Conservation (phyloP, 2,797 vertebrate genomes). For the Yasuhikotakia modesta region DNA sequence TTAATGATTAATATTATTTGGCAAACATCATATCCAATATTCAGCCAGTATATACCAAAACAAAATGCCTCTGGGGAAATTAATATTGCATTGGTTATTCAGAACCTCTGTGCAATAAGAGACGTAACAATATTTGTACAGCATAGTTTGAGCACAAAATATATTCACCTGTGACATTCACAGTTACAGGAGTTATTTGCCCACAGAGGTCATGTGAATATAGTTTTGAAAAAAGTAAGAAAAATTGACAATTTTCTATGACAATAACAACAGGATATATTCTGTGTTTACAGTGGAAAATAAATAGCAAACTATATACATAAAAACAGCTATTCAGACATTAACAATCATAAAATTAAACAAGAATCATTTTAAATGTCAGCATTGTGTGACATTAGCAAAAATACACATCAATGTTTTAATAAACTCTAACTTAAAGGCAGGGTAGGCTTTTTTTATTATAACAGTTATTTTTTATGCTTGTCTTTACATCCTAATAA, state of each 20-base stretch:
- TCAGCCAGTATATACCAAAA: slow-evolving; percentile 19
- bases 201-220: slow-evolving; percentile 40
- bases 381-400: slow-evolving; percentile 17
- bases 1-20: slow-evolving; percentile 32
- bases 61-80: slow-evolving; percentile 38
- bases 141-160: slow-evolving; percentile 29
- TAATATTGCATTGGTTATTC: slow-evolving; percentile 42
- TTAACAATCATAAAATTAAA: slow-evolving; percentile 5
- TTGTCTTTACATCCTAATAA: too few relatives aligned
- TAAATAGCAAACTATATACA: slow-evolving; percentile 22
- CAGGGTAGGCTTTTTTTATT: too few relatives aligned
- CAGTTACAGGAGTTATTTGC: slow-evolving; percentile 28
- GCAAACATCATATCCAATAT: slow-evolving; percentile 42
- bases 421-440: not conserved
- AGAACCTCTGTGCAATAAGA: slow-evolving; percentile 48
- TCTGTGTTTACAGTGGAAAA: slow-evolving; percentile 23
- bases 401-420: not conserved
- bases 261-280: slow-evolving; percentile 29
- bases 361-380: slow-evolving; percentile 12
- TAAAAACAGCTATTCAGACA: slow-evolving; percentile 26
- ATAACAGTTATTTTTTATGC: too few relatives aligned
- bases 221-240: slow-evolving; percentile 26
- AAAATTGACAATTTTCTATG: slow-evolving; percentile 22
- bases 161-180: slow-evolving; percentile 44
- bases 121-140: slow-evolving; percentile 44